Conservation (phyloP, 2,113 vertebrate genomes). For the Macheiramphus alcinus region DNA sequence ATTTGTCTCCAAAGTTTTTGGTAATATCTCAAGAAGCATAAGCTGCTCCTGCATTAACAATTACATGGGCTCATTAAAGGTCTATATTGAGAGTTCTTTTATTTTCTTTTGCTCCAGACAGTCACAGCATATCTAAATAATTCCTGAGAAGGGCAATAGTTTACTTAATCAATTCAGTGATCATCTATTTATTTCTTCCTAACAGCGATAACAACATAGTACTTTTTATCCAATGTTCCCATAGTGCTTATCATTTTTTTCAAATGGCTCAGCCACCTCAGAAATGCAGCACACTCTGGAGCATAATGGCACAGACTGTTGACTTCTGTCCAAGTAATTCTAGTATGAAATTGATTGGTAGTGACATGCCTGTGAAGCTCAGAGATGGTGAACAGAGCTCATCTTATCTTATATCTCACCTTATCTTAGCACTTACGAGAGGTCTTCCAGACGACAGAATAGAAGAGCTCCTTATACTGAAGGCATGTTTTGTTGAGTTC, state of each 20-base stretch:
- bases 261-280: not conserved
- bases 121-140: not conserved
- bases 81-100: not conserved
- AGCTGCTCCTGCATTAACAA: not conserved
- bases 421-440: not conserved
- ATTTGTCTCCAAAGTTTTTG: not conserved
- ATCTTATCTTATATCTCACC: not conserved
- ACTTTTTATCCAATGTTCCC: not conserved
- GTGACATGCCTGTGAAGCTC: not conserved
- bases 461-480: not conserved
- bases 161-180: conserved; percentile 1
- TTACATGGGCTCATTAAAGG: not conserved
- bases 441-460: not conserved
- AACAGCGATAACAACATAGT: not conserved
- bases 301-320: not conserved
- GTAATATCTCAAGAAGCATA: not conserved
- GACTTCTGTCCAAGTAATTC: not conserved
- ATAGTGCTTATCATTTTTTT: not conserved
- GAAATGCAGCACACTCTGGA: not conserved
- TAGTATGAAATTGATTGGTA: not conserved
- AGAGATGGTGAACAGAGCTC: not conserved
- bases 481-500: not conserved
- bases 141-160: not conserved
- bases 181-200: conserved; percentile 5
- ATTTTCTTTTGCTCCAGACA: not conserved